These are phyloP conservation scores for Myotis pilosus DNA, from an alignment of 2,797 vertebrate species.

Conservation along the genomic window DNA sequence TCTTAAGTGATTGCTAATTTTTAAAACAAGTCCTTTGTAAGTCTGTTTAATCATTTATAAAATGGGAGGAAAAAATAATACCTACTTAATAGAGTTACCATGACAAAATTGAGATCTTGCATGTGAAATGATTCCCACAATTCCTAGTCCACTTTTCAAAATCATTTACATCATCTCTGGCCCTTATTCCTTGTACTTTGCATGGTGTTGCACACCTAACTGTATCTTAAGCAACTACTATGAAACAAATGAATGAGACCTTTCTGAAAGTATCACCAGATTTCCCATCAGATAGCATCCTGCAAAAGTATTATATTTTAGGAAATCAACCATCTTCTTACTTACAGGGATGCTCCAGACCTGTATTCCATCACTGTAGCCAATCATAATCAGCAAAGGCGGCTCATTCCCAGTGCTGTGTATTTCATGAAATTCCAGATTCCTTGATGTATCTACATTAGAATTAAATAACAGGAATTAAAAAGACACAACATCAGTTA, in stretches of 20 bases:
- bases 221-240: neutral
- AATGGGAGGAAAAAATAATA: neutral
- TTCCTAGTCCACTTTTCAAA: neutral
- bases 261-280: neutral
- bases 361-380: conserved; percentile 97
- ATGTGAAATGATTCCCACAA: neutral
- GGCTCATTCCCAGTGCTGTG: conserved; percentile 93
- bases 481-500: conserved; percentile 28
- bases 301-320: neutral
- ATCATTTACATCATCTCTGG: neutral
- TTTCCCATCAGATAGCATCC: neutral
- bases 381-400: conserved; percentile 94
- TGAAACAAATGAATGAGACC: conserved; percentile 1
- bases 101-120: neutral
- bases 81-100: neutral
- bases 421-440: conserved; percentile 94
- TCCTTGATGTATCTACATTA: conserved; percentile 91
- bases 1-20: neutral
- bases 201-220: neutral
- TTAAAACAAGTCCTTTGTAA: neutral
- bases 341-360: conserved; percentile 98
- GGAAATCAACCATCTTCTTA: conserved; percentile 48
- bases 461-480: conserved; percentile 57
- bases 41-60: neutral
- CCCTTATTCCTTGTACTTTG: neutral